Evolutionary conservation across 2,888 invertebrate genomes (phyloP).

Genomic region (Erynnis tages): DNA sequence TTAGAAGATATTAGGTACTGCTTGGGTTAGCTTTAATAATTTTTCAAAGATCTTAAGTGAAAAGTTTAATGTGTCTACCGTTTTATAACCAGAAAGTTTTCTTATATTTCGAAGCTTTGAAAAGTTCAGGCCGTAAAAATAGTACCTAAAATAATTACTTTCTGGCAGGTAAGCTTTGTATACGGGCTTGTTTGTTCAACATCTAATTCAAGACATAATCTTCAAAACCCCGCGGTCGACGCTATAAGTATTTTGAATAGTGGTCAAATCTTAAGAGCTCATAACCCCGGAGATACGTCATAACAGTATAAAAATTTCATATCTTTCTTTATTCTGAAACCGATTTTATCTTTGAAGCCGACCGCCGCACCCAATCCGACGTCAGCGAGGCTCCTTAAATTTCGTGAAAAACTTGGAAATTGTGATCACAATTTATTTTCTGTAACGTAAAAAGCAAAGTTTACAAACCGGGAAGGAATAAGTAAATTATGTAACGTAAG

Average conservation of each 20-base stretch:
- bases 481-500: background rate
- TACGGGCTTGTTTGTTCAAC: constrained; percentile 17
- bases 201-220: constrained; percentile 21
- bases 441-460: constrained; percentile 10
- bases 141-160: background rate
- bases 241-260: constrained; percentile 24
- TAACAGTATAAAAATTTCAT: constrained; percentile 21
- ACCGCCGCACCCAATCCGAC: background rate
- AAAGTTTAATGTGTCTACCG: no score
- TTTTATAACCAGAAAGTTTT: no score
- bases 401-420: constrained; percentile 6
- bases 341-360: constrained; percentile 17
- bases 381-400: constrained; percentile 7
- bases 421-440: constrained; percentile 10
- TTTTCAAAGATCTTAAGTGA: no score
- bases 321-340: constrained; percentile 17
- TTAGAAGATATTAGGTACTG: no score
- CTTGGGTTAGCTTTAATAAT: no score
- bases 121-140: background rate
- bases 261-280: constrained; percentile 26
- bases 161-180: background rate
- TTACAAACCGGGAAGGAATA: constrained; percentile 1
- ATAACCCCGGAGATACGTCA: constrained; percentile 21
- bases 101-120: background rate
- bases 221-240: constrained; percentile 10